Evolutionary conservation across 2,113 vertebrate genomes (phyloP).

Genomic region (Notarius lentiginosus): DNA sequence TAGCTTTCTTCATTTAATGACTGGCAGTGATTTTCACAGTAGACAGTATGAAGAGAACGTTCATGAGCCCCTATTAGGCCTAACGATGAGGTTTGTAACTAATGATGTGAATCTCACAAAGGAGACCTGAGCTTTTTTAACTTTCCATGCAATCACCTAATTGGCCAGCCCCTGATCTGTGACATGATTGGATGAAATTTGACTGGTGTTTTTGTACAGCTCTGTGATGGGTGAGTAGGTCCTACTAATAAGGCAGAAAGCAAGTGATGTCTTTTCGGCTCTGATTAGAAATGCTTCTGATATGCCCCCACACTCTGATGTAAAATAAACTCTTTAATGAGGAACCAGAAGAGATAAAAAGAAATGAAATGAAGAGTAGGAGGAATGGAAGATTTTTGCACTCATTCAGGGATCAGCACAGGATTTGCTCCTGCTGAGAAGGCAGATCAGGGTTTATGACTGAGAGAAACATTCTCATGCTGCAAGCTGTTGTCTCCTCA

Average conservation of each 20-base stretch:
- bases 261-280: constrained; percentile 32
- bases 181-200: constrained; percentile 34
- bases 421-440: constrained; percentile 16
- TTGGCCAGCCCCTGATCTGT: constrained; percentile 38
- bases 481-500: background rate
- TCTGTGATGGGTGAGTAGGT: constrained; percentile 29
- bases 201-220: constrained; percentile 20
- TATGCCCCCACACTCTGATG: constrained; percentile 27
- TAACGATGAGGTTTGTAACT: background rate
- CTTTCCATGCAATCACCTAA: constrained; percentile 23
- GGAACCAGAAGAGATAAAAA: constrained; percentile 26
- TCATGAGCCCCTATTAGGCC: background rate
- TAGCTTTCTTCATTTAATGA: background rate
- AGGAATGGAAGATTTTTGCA: constrained; percentile 18
- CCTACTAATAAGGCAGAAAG: constrained; percentile 51
- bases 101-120: constrained; percentile 28
- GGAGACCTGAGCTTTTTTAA: constrained; percentile 24
- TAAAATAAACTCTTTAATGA: constrained; percentile 46
- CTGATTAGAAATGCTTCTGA: constrained; percentile 44
- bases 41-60: background rate
- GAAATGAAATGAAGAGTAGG: constrained; percentile 24
- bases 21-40: background rate
- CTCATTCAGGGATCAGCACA: constrained; percentile 5
- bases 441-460: no score
- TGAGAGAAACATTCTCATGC: constrained; percentile 15